Evolutionary conservation across 2,888 invertebrate genomes (phyloP).

Genomic region (Trimorus sp.): DNA sequence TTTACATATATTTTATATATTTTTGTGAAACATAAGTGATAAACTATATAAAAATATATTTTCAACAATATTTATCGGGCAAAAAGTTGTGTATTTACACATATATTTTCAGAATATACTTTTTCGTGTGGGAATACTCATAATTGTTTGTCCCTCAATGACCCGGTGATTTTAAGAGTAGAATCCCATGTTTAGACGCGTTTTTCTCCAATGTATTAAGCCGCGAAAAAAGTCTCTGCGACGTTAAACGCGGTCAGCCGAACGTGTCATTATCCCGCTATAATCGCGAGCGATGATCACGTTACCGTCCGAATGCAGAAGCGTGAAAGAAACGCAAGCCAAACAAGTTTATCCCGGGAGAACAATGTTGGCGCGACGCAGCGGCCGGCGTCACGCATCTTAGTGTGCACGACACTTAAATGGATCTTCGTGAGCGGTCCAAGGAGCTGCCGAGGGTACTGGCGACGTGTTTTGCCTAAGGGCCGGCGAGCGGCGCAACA

Average conservation of each 20-base stretch:
- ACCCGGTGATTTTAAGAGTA: no score
- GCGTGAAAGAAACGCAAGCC: conserved; percentile 49
- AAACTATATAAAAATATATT: no score
- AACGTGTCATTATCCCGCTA: conserved; percentile 31
- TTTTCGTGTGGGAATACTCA: no score
- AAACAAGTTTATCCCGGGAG: conserved; percentile 56
- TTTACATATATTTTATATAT: no score
- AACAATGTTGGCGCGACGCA: conserved; percentile 49
- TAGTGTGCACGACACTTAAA: conserved; percentile 63
- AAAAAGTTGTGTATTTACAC: no score
- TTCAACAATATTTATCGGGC: no score
- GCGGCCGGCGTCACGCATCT: conserved; percentile 56
- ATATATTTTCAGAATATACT: no score
- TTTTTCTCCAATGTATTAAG: no score
- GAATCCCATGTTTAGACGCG: no score
- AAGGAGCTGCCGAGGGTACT: conserved; percentile 58
- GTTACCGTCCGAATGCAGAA: conserved; percentile 41
- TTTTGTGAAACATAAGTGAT: no score
- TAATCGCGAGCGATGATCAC: conserved; percentile 46
- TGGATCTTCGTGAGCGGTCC: conserved; percentile 62
- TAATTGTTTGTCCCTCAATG: no score
- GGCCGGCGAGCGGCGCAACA: conserved; percentile 62
- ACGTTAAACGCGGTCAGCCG: conserved; percentile 20
- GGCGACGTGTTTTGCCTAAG: conserved; percentile 66
- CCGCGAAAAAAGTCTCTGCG: not conserved